Conservation (phyloP, 2,797 vertebrate species). For the Eidolon dupreanum region DNA sequence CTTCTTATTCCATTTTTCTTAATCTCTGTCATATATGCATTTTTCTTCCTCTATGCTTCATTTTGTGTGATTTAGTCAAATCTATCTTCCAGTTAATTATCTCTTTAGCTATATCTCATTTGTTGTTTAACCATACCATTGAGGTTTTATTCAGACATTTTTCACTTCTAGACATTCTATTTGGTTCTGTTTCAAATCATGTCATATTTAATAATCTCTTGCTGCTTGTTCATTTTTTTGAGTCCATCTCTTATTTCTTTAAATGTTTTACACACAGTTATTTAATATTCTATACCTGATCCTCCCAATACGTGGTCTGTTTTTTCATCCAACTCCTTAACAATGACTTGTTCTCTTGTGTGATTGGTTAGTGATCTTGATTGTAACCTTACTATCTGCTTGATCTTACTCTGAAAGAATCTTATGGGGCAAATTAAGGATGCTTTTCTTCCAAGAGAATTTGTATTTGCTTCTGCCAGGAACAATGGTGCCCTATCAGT, state of each 20-base stretch:
- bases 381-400: neutral
- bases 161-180: neutral
- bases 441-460: neutral
- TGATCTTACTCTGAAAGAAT: neutral
- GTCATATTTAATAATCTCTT: neutral
- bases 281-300: neutral
- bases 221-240: neutral
- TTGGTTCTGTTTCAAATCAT: neutral
- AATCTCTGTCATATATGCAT: neutral
- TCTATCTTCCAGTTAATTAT: neutral
- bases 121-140: neutral
- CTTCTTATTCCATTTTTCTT: neutral
- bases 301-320: neutral
- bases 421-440: neutral
- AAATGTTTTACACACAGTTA: neutral
- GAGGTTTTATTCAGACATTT: neutral
- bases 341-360: neutral
- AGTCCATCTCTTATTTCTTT: neutral
- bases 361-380: neutral
- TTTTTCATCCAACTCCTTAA: neutral
- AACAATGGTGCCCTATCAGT: neutral
- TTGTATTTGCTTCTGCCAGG: neutral
- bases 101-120: neutral
- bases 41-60: neutral
- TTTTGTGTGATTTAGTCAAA: neutral